Evolutionary conservation across 2,888 invertebrate species (phyloP), one percentile per base, ranked within the genome.

Genomic region (Ichneumoninae sp.): DNA sequence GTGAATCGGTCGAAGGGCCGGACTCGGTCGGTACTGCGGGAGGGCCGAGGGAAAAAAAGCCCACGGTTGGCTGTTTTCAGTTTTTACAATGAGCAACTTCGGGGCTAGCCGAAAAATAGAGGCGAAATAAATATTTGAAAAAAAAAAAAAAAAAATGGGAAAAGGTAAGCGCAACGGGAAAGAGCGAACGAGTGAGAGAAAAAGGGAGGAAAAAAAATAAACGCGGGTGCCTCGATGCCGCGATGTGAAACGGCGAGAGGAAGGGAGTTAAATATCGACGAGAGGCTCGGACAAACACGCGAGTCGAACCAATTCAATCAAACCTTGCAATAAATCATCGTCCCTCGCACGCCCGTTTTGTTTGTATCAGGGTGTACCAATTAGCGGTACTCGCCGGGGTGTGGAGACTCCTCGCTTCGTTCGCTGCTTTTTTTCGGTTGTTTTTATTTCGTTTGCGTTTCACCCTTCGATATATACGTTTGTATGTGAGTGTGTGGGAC

Each of bases 261-360:
- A 80, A 78, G 76, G 82, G 75, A 84, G 87, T 90, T 91, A 90
- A 90, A 91, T 90, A 91, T 90, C 88, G 89, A 88, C 89, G 88
- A 87, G 86, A 83, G 85, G 88, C 86, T 83, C 86, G 86, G 84
- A 90, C 90, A 91, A 91, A 92, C 91, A 91, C 77, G 71, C 62
- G 87, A 89, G 88, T 89, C 89, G 89, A 91, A 92, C 91, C 91
- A 92, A 93, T 93, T 93, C 92, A 93, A 93, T 93, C 93, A 91
- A 91, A 92, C 92, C 91, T 90, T 90, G 91, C 93, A 90, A 92
- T 93, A 92, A 92, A 93, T 93, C 93, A 92, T 93, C 91, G 90
- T 86, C 87, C 87, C 89, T 89, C 87, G 89, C 87, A 87, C 87
- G 82, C 87, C 83, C 87, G 87, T 86, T 88, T 88, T 91, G 91